Evolutionary conservation across 2,113 vertebrate genomes (phyloP).

Genomic region (Axis porcinus): DNA sequence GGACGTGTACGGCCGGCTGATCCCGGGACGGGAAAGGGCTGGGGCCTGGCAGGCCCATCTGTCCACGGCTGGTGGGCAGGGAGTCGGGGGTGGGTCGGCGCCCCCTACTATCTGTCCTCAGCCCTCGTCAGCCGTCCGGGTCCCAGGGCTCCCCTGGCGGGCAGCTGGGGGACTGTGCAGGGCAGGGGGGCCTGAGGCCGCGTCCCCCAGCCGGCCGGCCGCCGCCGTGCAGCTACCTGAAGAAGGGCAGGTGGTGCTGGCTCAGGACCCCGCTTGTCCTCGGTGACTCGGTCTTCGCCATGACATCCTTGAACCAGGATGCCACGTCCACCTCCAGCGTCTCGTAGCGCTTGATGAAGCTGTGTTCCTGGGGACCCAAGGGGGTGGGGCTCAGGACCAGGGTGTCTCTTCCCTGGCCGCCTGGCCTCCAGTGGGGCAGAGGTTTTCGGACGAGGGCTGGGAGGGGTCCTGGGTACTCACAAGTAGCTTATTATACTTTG

Average conservation of each 20-base stretch:
- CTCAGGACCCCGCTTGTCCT: constrained; percentile 91
- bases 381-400: not conserved
- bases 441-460: not conserved
- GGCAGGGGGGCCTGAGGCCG: constrained; percentile 49
- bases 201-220: constrained; percentile 30
- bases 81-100: not conserved
- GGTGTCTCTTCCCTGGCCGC: not conserved
- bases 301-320: constrained; percentile 95
- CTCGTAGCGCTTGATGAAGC: constrained; percentile 93
- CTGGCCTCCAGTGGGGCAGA: not conserved
- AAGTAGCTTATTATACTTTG: constrained; percentile 97
- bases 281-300: constrained; percentile 95
- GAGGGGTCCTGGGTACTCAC: constrained; percentile 77
- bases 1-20: not conserved
- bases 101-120: constrained; percentile 63
- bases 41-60: not conserved
- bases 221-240: constrained; percentile 87
- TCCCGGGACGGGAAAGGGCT: constrained; percentile 23
- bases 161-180: constrained; percentile 54
- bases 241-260: constrained; percentile 94
- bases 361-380: constrained; percentile 87
- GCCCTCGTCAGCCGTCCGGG: constrained; percentile 55
- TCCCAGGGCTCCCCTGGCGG: constrained; percentile 49
- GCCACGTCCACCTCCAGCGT: constrained; percentile 94
- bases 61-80: constrained; percentile 52